phyloP scores from a whole-genome alignment of 37 sponge, comb jelly and placozoan genomes.

The Axinella damicornis region DNA sequence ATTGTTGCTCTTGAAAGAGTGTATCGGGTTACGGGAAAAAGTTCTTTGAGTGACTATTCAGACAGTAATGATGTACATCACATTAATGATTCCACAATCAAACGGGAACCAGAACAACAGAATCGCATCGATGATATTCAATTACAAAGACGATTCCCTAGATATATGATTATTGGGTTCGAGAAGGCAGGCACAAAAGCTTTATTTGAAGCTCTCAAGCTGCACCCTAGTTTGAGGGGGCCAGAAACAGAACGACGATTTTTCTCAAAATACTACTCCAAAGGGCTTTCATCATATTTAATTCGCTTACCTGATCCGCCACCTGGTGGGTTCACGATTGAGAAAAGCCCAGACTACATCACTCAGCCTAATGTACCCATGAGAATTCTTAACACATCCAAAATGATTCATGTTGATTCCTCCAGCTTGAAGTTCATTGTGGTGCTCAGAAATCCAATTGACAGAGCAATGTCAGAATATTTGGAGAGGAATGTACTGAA shows the following conservation, averaged over 20 bases:
- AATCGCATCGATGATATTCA: too few relatives aligned
- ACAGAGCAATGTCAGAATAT: conserved; percentile 88
- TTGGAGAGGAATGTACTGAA: conserved; percentile 73
- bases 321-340: conserved; percentile 24
- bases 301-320: conserved; percentile 44
- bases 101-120: too few relatives aligned
- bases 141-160: conserved; percentile 61
- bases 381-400: conserved; percentile 34
- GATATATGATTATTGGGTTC: conserved; percentile 84
- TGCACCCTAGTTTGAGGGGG: conserved; percentile 72
- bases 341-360: conserved; percentile 91
- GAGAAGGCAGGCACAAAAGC: conserved; percentile 90
- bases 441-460: conserved; percentile 79
- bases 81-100: too few relatives aligned
- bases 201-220: conserved; percentile 65
- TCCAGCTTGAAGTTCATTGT: conserved; percentile 71
- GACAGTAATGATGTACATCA: too few relatives aligned
- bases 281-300: conserved; percentile 71
- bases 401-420: conserved; percentile 3
- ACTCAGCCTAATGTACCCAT: conserved; percentile 15
- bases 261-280: conserved; percentile 56
- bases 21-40: too few relatives aligned
- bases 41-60: too few relatives aligned
- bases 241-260: conserved; percentile 70
- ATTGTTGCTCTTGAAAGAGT: too few relatives aligned